Evolutionary conservation across 2,888 invertebrate genomes (phyloP).

Genomic region (Ectemnius continuus): DNA sequence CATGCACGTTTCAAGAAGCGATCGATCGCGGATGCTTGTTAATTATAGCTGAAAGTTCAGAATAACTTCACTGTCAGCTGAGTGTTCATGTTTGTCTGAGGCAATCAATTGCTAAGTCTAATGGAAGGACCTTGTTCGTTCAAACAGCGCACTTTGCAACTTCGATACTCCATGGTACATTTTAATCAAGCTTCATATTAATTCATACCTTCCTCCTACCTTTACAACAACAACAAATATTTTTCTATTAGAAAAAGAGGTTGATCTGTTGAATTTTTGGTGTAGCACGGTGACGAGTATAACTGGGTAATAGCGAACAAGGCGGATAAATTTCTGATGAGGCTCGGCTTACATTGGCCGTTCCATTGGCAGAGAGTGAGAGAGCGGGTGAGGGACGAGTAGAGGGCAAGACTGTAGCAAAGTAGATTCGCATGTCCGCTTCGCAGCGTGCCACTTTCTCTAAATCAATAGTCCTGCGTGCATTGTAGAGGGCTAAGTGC

Average conservation of each 20-base stretch:
- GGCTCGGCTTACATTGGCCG: background rate
- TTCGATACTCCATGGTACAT: too few relatives aligned
- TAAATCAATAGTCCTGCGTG: conserved; percentile 49
- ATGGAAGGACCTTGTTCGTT: too few relatives aligned
- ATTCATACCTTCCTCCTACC: too few relatives aligned
- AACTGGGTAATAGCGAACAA: too few relatives aligned
- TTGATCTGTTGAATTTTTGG: too few relatives aligned
- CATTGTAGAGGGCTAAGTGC: conserved; percentile 23
- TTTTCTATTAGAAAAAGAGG: too few relatives aligned
- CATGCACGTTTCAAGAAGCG: conserved; percentile 12
- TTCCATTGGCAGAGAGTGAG: background rate
- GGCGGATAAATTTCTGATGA: background rate
- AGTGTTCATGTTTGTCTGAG: background rate
- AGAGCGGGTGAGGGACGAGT: background rate
- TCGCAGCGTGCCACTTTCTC: conserved; percentile 37
- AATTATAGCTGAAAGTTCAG: conserved; percentile 28
- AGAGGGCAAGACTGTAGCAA: conserved; percentile 11
- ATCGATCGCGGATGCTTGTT: conserved; percentile 28
- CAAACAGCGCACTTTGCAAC: too few relatives aligned
- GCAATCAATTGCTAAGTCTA: too few relatives aligned
- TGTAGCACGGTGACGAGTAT: too few relatives aligned
- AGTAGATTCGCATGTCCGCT: conserved; percentile 32
- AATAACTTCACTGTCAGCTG: conserved; percentile 18
- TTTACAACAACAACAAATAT: too few relatives aligned
- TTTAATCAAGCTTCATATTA: too few relatives aligned